Conservation (phyloP, 2,888 invertebrate genomes). For the Drosophila infuscata region DNA sequence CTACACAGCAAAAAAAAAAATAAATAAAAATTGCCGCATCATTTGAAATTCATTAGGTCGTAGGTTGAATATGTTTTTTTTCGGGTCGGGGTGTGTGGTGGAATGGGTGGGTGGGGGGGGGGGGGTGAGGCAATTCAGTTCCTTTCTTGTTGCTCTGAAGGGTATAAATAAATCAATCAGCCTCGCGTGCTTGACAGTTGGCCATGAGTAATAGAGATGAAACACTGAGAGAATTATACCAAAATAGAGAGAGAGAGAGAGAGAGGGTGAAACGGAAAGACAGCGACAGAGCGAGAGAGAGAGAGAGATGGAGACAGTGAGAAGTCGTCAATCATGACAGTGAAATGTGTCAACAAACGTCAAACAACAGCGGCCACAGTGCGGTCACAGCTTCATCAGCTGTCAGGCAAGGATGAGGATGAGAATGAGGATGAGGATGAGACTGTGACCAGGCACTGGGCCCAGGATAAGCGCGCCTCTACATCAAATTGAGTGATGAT, state of each 20-base stretch:
- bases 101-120: too few relatives aligned
- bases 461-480: constrained; percentile 59
- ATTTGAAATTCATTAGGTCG: constrained; percentile 77
- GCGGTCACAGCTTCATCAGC: constrained; percentile 69
- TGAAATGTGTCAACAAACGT: constrained; percentile 77
- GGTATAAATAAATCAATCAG: constrained; percentile 77
- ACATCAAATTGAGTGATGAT: constrained; percentile 78
- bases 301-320: constrained; percentile 6
- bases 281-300: background rate
- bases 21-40: constrained; percentile 70
- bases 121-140: constrained; percentile 44
- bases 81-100: constrained; percentile 48
- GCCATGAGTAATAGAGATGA: constrained; percentile 50
- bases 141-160: constrained; percentile 51
- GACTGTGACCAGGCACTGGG: constrained; percentile 7
- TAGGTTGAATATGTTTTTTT: constrained; percentile 24
- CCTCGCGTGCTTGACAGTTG: constrained; percentile 72
- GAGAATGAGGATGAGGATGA: background rate
- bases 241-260: constrained; percentile 1
- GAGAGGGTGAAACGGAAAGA: constrained; percentile 6
- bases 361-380: constrained; percentile 57
- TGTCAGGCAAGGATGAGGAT: constrained; percentile 41
- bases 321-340: constrained; percentile 76
- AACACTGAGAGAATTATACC: constrained; percentile 14
- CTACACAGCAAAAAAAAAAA: constrained; percentile 21